Conservation (phyloP, 2,797 vertebrate species). For the Gobio occitaniae region DNA sequence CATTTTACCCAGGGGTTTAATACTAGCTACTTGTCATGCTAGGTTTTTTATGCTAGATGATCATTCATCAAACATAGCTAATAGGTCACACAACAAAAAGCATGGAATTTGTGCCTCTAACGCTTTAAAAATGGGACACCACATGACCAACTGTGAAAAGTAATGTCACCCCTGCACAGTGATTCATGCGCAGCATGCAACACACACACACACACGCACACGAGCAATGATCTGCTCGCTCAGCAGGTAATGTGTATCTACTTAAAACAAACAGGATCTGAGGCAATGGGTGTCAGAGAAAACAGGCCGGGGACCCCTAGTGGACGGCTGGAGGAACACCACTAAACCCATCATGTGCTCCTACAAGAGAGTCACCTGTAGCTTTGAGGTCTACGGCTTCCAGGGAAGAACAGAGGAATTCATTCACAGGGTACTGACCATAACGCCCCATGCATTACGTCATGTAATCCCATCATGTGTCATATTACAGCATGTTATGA, state of each 20-base stretch:
- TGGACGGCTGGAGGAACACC: slow-evolving; percentile 75
- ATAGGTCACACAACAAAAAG: slow-evolving; percentile 7
- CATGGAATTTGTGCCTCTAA: slow-evolving; percentile 16
- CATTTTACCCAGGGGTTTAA: background rate
- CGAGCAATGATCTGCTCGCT: slow-evolving; percentile 60
- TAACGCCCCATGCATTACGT: background rate
- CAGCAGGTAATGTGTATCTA: slow-evolving; percentile 65
- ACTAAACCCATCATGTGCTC: slow-evolving; percentile 84
- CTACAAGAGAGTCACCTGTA: slow-evolving; percentile 84
- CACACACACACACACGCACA: slow-evolving; percentile 17
- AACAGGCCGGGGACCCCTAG: slow-evolving; percentile 82
- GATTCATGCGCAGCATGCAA: slow-evolving; percentile 30
- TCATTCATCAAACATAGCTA: slow-evolving; percentile 1
- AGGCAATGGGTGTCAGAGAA: slow-evolving; percentile 79
- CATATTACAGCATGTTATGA: slow-evolving; percentile 31
- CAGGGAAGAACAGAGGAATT: slow-evolving; percentile 84
- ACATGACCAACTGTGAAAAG: slow-evolving; percentile 14
- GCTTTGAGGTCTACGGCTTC: slow-evolving; percentile 84
- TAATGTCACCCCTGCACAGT: slow-evolving; percentile 49
- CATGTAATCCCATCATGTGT: slow-evolving; percentile 1
- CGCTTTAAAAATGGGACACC: slow-evolving; percentile 1
- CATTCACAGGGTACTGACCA: slow-evolving; percentile 77
- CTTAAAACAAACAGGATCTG: slow-evolving; percentile 75
- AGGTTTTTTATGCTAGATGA: background rate
- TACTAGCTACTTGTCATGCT: background rate